Evolutionary conservation across 2,797 vertebrate species (phyloP), one percentile per base, ranked within the genome.

Genomic region (Rhinogobio ventralis): DNA sequence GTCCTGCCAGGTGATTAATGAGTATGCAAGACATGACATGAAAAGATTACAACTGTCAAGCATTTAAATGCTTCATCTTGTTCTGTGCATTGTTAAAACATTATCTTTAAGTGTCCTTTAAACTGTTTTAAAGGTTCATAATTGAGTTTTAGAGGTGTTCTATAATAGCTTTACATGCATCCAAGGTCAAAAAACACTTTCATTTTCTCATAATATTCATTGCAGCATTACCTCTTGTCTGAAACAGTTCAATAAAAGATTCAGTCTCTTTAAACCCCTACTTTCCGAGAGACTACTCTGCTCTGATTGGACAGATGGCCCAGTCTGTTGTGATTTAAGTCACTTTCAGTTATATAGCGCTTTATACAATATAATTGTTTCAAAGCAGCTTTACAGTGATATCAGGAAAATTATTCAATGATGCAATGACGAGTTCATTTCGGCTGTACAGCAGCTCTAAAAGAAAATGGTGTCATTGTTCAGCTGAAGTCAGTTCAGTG

Each of bases 1-100:
- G 45, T 73, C 71, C 30, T 78, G 57, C 20, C 55, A 46, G 39
- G 39, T 64, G 39, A 45, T 28, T 78, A 33, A 74, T 78, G 17
- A 46, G 17, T 62, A 39, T 28, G 39, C 28, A 30, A 45, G 55
- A 77, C 15, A 77, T 19, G 33, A 19, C 55, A 42, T 77, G 23
- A 60, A 60, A 30, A 20, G 49, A 28, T 20, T 33, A 51, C 51
- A 76, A n/a, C 15, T 60, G 55, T 57, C 55, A 45, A 28, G 14
- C 53, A 36, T 42, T 60, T 33, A 15, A 57, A 53, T 30, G 72
- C 17, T 20, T 75, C 13, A 39, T 39, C 20, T 36, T 39, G 7
- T 76, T 57, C 51, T 8, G 20, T n/a, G 19, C 14, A 4, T 51
- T 19, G 7, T 45, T 45, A 45, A 45, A 45, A 45, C 7, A 39